Evolutionary conservation across 2,797 vertebrate genomes (phyloP).

Genomic region (Sebastes steindachneri): DNA sequence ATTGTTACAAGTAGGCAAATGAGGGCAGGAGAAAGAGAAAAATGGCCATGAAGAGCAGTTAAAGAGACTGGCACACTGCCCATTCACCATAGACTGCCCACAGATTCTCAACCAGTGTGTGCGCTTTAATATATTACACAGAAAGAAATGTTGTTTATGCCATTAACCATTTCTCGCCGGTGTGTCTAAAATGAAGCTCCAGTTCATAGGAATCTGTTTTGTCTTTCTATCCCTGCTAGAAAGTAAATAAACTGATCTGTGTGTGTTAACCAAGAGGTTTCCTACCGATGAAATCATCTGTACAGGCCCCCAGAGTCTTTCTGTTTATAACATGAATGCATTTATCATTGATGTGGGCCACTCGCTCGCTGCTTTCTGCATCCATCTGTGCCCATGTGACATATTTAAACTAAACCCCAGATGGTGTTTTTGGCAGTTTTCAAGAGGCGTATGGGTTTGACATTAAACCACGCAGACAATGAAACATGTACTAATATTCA

Average conservation of each 20-base stretch:
- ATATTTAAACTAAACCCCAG: constrained; percentile 54
- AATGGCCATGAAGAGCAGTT: constrained; percentile 7
- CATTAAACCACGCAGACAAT: constrained; percentile 31
- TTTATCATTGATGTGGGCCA: constrained; percentile 5
- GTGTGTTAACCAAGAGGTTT: constrained; percentile 1
- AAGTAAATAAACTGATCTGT: not conserved
- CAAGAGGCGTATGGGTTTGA: constrained; percentile 1
- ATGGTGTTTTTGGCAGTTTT: constrained; percentile 42
- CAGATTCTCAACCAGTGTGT: constrained; percentile 25
- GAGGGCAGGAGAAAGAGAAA: constrained; percentile 4
- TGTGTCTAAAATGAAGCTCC: not conserved
- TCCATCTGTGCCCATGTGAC: constrained; percentile 14
- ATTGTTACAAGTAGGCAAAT: constrained; percentile 3
- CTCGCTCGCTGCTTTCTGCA: not conserved
- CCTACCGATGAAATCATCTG: not conserved
- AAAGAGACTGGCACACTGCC: constrained; percentile 40
- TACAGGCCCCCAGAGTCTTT: constrained; percentile 3
- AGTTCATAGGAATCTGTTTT: not conserved
- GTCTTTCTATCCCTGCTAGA: not conserved
- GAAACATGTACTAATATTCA: constrained; percentile 9
- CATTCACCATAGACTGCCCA: constrained; percentile 23
- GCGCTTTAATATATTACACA: constrained; percentile 5
- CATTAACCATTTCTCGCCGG: not conserved
- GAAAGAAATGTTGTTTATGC: not conserved
- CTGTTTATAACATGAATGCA: constrained; percentile 14